Evolutionary conservation across 2,888 invertebrate species (phyloP), one percentile per base, ranked within the genome.

Genomic region (Diadromus collaris): DNA sequence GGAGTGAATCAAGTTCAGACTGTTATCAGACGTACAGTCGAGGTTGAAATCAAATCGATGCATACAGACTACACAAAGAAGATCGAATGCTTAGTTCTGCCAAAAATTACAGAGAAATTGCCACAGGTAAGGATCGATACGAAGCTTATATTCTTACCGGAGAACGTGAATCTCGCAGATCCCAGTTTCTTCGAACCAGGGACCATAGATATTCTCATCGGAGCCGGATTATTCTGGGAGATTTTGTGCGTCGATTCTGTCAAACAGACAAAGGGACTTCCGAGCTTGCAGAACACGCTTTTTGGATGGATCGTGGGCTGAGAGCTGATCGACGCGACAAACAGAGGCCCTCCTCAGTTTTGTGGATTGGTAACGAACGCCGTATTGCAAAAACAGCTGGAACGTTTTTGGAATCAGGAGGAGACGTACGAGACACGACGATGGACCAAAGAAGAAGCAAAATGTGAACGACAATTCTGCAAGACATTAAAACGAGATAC

Each of bases 171-270:
- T 9, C 32, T 80, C 21, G 80, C 82, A 0, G 80, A 80, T 67
- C 80, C 80, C 5, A 44, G 61, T 41, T 80, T 80, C 32, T 21
- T 76, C 21, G 75, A 76, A 21, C 78, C 82, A 41, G 78, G 74
- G 0, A 16, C 67, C 13, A 58, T 79, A 10, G 76, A 81, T 41
- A 51, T 81, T 0, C 69, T 81, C 5, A 38, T 81, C 5, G 78
- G 81, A 13, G 73, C 78, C 5, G 78, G 73, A 16, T 19, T 78
- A n/a, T 81, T 81, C 54, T 81, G 78, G 81, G 10, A 76, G 41
- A 7, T 81, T n/a, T 27, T 81, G 10, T 81, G 81, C 24, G 56
- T 58, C 6, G 76, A 77, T 60, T 71, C 74, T 9, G 60, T 81
- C 1, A 46, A 46, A 19, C 70, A 64, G 34, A 24, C 44, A 5